A percentile compares a stretch with the other conserved stretches of the same genome.
These are phyloP conservation scores for Cacoxenus indagator DNA, from an alignment of 2,888 invertebrate genomes.

Conservation along the genomic window DNA sequence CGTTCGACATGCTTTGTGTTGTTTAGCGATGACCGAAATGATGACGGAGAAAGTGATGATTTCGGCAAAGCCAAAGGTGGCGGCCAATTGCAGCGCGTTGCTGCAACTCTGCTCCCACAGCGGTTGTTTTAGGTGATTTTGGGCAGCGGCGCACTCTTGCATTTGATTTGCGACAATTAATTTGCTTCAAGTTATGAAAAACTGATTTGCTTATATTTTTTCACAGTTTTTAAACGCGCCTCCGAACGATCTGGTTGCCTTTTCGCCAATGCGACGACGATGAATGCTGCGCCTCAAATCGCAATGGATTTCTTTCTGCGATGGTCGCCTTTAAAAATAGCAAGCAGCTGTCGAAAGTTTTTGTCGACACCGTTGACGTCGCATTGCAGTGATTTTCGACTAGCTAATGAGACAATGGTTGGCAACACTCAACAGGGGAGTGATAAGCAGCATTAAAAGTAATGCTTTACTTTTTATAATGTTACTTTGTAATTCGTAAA, in stretches of 20 bases:
- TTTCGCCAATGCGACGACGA: not conserved
- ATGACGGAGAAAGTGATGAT: no score
- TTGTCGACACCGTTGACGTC: not conserved
- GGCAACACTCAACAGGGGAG: not conserved
- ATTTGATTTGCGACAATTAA: not conserved
- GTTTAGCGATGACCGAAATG: no score
- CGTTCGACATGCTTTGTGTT: not conserved
- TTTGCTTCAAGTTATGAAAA: not conserved
- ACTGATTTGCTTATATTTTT: no score
- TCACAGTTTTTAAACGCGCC: no score
- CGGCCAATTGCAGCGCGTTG: no score
- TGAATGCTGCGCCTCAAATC: not conserved
- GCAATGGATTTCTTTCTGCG: not conserved
- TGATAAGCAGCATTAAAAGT: slow-evolving; percentile 1
- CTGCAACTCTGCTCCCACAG: no score
- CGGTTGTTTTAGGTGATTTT: no score
- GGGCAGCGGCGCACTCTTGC: no score
- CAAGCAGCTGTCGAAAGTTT: not conserved
- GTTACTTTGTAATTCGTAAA: not conserved
- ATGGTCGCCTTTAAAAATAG: not conserved
- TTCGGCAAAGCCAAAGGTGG: no score
- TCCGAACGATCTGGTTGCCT: not conserved
- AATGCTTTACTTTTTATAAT: not conserved
- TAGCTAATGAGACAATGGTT: slow-evolving; percentile 14
- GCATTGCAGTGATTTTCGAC: no score